phyloP scores from a whole-genome alignment of 2,888 invertebrate species.

The Mallateleia sp. region DNA sequence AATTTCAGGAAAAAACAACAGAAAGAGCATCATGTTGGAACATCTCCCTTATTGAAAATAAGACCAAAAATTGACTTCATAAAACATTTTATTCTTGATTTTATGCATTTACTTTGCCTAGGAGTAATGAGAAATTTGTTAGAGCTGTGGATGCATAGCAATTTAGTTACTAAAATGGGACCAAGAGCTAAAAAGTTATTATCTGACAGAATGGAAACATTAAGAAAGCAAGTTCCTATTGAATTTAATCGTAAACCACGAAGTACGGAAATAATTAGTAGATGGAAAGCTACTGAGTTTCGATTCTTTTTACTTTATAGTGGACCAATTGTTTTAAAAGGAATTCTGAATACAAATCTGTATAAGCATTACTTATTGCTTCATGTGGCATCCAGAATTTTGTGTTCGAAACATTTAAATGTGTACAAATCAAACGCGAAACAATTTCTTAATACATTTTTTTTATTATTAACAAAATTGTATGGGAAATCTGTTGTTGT shows the following conservation, averaged over 20 bases:
- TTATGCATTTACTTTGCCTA: constrained; percentile 73
- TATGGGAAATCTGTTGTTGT: constrained; percentile 1
- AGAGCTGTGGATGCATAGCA: neutral
- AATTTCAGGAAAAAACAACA: constrained; percentile 69
- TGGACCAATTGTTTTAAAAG: neutral
- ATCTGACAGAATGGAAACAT: neutral
- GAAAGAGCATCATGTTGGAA: constrained; percentile 65
- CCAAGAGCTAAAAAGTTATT: neutral
- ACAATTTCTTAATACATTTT: neutral
- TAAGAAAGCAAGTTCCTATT: neutral
- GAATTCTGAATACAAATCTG: neutral
- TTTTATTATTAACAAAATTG: neutral
- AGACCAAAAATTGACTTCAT: constrained; percentile 70
- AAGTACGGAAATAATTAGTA: neutral
- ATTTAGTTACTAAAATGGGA: neutral
- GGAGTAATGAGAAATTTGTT: constrained; percentile 20
- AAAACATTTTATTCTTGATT: constrained; percentile 69
- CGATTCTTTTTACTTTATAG: neutral
- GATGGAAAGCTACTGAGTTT: neutral
- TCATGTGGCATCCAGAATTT: neutral
- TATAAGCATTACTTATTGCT: neutral
- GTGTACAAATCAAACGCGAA: neutral
- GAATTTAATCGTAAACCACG: neutral
- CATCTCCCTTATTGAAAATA: constrained; percentile 70
- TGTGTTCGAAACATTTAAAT: neutral